A percentile compares a stretch with the other conserved stretches of the same genome.
phyloP scores from a whole-genome alignment of 2,888 invertebrate genomes.

The Harmothoe impar region DNA sequence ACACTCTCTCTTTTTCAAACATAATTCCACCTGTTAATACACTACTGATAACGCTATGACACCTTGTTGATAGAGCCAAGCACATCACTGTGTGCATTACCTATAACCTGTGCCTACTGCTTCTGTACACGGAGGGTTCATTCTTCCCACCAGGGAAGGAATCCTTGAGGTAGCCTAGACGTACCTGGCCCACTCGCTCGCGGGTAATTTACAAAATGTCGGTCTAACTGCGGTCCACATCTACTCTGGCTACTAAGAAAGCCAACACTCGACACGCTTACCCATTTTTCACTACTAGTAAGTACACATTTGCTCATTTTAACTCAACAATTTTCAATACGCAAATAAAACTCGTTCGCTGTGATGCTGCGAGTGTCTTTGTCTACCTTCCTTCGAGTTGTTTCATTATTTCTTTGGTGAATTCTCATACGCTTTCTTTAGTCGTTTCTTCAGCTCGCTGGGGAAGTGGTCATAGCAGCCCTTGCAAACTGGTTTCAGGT shows the following conservation, averaged over 20 bases:
- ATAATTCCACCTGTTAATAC: not conserved
- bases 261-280: not conserved
- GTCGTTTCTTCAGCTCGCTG: conserved; percentile 93
- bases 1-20: not conserved
- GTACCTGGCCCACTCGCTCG: not conserved
- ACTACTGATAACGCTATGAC: not conserved
- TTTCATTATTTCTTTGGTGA: conserved; percentile 69
- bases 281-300: not conserved
- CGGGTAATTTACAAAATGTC: not conserved
- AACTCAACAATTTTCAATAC: not conserved
- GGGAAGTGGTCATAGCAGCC: conserved; percentile 99
- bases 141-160: not conserved
- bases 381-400: not conserved
- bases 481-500: conserved; percentile 98
- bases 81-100: too few species aligned
- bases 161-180: not conserved
- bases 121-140: not conserved
- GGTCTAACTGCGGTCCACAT: not conserved
- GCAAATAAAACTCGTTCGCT: not conserved
- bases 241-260: not conserved
- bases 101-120: too few species aligned
- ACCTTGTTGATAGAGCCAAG: not conserved
- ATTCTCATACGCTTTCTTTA: conserved; percentile 89
- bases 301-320: not conserved
- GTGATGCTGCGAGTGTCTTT: not conserved